Evolutionary conservation across 2,797 vertebrate species (phyloP), one percentile per base, ranked within the genome.

Genomic region (Alcedo atthis): DNA sequence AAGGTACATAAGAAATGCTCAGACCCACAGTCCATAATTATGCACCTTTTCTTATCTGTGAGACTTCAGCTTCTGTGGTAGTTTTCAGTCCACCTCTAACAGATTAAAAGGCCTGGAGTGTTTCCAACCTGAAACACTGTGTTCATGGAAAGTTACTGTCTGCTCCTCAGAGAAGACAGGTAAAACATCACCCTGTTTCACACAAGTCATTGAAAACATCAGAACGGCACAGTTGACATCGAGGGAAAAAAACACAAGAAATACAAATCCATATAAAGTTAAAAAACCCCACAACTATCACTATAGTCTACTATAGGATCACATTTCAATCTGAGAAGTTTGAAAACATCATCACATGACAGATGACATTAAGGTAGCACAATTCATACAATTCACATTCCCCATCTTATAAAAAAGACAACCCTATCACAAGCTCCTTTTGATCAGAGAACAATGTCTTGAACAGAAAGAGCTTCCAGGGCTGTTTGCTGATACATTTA

Each of bases 391-490:
- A 70, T 35, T 69, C 40, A 62, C 19, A 63, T 59, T 78, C 89
- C 71, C 51, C 49, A 43, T 67, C 62, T 78, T n/a, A 51, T 53
- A 67, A 66, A 68, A 77, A 71, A 17, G 24, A 32, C 2, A 2
- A 67, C 35, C 37, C 81, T 84, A 19, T 53, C 70, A 80, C 45
- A 85, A 84, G 57, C 37, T 24, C 48, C 59, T 75, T 89, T 71
- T 94, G 83, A 93, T 92, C 61, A 92, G 74, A 91, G 51, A 84
- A 92, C 63, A 92, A 88, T 12, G 28, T 54, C 37, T 86, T 64
- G 25, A 86, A 86, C 78, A 77, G 62, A 90, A 91, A 76, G 35
- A 80, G 85, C 57, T 96, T 90, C 78, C 78, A 48, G 68, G 75
- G 37, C 78, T 82, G 68, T 87, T 85, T 93, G 81, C 63, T 78